A percentile compares a stretch with the other conserved stretches of the same genome.
Evolutionary conservation across 92 coral and sea anemone species (phyloP).

Genomic region (Nematostella vectensis): DNA sequence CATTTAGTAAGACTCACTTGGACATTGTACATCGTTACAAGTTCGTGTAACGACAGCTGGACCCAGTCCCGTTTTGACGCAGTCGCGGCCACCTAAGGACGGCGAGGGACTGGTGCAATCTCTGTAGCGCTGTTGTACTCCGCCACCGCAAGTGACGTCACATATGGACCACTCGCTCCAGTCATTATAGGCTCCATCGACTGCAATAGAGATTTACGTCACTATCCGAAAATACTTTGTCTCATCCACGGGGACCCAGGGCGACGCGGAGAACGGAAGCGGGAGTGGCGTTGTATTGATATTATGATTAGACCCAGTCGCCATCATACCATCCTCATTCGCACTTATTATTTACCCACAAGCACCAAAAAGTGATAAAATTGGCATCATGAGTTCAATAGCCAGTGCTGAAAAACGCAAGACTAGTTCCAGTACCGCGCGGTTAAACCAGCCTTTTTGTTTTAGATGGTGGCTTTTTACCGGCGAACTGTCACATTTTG

Average conservation of each 20-base stretch:
- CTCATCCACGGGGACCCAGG: too few species aligned
- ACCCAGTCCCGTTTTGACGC: slow-evolving; percentile 59
- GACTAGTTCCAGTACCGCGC: too few species aligned
- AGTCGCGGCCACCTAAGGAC: slow-evolving; percentile 78
- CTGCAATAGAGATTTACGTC: slow-evolving; percentile 33
- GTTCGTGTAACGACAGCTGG: slow-evolving; percentile 56
- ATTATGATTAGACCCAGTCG: too few species aligned
- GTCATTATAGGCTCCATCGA: slow-evolving; percentile 65
- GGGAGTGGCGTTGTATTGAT: not conserved
- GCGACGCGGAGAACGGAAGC: not conserved
- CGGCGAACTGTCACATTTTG: too few species aligned
- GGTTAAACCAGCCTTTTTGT: too few species aligned
- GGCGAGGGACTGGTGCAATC: slow-evolving; percentile 83
- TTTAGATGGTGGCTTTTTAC: too few species aligned
- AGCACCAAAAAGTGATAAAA: too few species aligned
- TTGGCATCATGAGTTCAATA: too few species aligned
- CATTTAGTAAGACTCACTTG: slow-evolving; percentile 45
- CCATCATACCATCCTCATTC: too few species aligned
- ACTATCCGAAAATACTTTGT: too few species aligned
- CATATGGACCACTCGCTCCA: slow-evolving; percentile 95
- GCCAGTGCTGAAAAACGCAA: too few species aligned
- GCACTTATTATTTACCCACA: too few species aligned
- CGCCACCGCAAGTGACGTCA: slow-evolving; percentile 85
- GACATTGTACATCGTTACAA: slow-evolving; percentile 61
- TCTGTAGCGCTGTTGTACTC: slow-evolving; percentile 66